Evolutionary conservation across 2,797 vertebrate genomes (phyloP), one percentile per base, ranked within the genome.

Genomic region (Arrhamphus sclerolepis): DNA sequence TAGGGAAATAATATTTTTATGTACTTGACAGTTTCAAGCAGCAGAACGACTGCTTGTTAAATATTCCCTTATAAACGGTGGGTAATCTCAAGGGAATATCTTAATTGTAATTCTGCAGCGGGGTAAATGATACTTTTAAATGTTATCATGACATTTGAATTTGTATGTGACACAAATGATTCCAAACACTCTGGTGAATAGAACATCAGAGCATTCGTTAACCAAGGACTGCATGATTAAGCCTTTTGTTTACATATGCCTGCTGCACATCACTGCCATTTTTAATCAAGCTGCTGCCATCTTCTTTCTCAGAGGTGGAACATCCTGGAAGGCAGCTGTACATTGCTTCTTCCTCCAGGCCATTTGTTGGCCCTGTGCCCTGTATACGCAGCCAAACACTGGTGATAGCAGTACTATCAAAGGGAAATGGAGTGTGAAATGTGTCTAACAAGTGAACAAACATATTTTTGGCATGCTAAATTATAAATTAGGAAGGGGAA

Each of bases 91-190:
- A 46, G 63, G 46, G 41, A 53, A 59, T 24, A 58, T 60, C 58
- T 80, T 73, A 14, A 63, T 72, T 67, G 16, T 34, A 22, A 20
- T 7, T 21, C 50, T 0, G 14, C 52, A 51, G 41, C 55, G 6
- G 16, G 56, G 21, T n/a, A 75, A 75, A 72, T 54, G 55, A 53
- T 55, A 56, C 69, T 58, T 78, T 75, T 75, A 79, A 81, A 78
- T 57, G 64, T 64, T 66, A 79, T 72, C 46, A 39, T 60, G 64
- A 21, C 51, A 62, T 85, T 84, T 86, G 76, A 77, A 84, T 83
- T 84, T 74, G 39, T 75, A 84, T 72, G 70, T 77, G 82, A 79
- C 83, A 81, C 78, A 71, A 84, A 85, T 90, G 85, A 84, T 75
- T 74, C 77, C 75, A 75, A 75, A 84, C 80, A 69, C 41, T 46